Evolutionary conservation across 2,888 invertebrate species (phyloP), one percentile per base, ranked within the genome.

Genomic region (Agapostemon virescens): DNA sequence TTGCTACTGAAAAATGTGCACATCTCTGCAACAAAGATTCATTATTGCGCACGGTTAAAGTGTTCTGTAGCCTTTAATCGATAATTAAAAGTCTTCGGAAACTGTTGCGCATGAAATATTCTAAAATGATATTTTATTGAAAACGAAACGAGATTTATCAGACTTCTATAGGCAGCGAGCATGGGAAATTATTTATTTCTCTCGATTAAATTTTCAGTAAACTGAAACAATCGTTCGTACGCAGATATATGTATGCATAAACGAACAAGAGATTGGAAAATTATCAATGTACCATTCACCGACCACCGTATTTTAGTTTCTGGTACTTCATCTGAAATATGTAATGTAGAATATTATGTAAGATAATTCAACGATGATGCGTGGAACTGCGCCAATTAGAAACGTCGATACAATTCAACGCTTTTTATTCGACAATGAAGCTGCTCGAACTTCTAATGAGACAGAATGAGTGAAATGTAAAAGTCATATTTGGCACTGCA

Each of bases 91-190:
- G 13, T 55, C 52, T 23, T 15, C 23, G 23, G 15, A 55, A 55
- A 55, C 15, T 2, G 23, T 55, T 55, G 23, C 52, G 23, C 23
- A 26, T 11, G 26, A n/a, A 55, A 55, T 55, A 55, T 55, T 11
- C 52, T 15, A 55, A 55, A 55, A n/a, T 55, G 26, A 55, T 55
- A 55, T 55, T 55, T 55, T 26, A 55, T 55, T 55, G 52, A 55
- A 55, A 55, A 15, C 11, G 23, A 15, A 26, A 23, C 26, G 23
- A 26, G 52, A 23, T 23, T 55, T 55, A 55, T 55, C 26, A 23
- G 52, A 1, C 52, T 55, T 26, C 52, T 26, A 55, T 55, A 55
- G 26, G 15, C 23, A 15, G 23, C 1, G 26, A 26, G 23, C 52
- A 13, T 6, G 52, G 52, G 5, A 23, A 55, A 55, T 55, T 55